Evolutionary conservation across 2,888 invertebrate genomes (phyloP), one percentile per base, ranked within the genome.

Genomic region (Ennomos erosarius): DNA sequence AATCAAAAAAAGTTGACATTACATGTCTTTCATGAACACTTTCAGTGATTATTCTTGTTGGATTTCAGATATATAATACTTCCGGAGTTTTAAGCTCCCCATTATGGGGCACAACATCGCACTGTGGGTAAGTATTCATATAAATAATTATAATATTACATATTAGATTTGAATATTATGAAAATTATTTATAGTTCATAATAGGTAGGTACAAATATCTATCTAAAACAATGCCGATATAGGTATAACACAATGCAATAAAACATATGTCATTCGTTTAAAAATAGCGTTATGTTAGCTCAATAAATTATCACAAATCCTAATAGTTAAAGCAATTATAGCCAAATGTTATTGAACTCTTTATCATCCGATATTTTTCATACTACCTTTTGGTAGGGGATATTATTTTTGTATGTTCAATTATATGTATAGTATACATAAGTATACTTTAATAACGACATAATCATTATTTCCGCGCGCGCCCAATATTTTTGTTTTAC

Each of bases 81-180:
- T 55, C 59, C 63, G 68, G 68, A 54, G 49, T 68, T 59, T 54
- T 72, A 72, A 75, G 55, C 66, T 73, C 91, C 90, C 91, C 87
- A 76, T 78, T 67, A 91, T 91, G 90, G 90, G 90, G 90, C 76
- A 72, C 56, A 78, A 76, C 65, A 67, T 78, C 60, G 63, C 76
- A 62, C 62, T 79, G 60, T 83, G 79, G 90, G 90, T 91, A 77
- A 90, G 90, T 84, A 10, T 16, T 16, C 10, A 10, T 39, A n/a
- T 39, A 12, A 1, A n/a, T 39, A 39, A n/a, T 43, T n/a, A n/a
- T 42, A 10, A 8, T 33, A 26, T 10, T 8, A 40, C 2, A 26
- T 26, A 1, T 6, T 26, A 2, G 5, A 0, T 40, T 40, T 12
- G 1, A 40, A 40, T 11, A 8, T 11, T n/a, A 39, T 35, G 4